These are phyloP conservation scores for Macrotis lagotis DNA, from an alignment of 2,113 vertebrate genomes.

Conservation along the genomic window DNA sequence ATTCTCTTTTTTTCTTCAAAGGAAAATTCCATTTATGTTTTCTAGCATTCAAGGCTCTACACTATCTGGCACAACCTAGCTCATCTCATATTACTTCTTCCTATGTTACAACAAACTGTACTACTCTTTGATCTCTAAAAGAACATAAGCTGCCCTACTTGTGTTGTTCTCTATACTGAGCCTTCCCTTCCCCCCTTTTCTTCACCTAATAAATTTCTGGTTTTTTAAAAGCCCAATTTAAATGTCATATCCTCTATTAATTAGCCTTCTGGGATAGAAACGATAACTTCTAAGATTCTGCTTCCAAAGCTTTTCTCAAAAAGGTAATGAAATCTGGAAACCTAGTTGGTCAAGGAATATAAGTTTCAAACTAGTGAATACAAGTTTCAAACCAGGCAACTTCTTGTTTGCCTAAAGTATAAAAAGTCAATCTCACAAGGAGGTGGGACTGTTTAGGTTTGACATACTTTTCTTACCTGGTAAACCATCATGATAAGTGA, in stretches of 20 bases:
- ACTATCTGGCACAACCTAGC: not conserved
- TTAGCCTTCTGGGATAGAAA: not conserved
- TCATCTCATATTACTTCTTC: not conserved
- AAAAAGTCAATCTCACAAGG: not conserved
- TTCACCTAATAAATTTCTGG: not conserved
- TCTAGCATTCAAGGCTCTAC: not conserved
- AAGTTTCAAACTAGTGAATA: not conserved
- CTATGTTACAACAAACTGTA: not conserved
- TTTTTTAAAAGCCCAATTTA: not conserved
- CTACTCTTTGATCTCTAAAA: not conserved
- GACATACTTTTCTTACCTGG: not conserved
- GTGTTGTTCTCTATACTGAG: not conserved
- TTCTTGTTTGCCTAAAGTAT: not conserved
- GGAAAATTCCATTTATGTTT: not conserved
- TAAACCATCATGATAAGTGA: not conserved
- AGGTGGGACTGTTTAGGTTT: not conserved
- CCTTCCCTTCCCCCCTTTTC: not conserved
- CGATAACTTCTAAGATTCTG: not conserved
- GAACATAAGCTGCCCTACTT: not conserved
- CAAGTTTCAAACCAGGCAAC: not conserved
- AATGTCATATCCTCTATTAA: not conserved
- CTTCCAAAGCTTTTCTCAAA: not conserved
- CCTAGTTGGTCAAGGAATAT: not conserved
- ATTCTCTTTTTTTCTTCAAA: not conserved
- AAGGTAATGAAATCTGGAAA: not conserved